Base-by-base conservation (phyloP, 2,888 invertebrate genomes). In the Ceriagrion tenellum region DNA sequence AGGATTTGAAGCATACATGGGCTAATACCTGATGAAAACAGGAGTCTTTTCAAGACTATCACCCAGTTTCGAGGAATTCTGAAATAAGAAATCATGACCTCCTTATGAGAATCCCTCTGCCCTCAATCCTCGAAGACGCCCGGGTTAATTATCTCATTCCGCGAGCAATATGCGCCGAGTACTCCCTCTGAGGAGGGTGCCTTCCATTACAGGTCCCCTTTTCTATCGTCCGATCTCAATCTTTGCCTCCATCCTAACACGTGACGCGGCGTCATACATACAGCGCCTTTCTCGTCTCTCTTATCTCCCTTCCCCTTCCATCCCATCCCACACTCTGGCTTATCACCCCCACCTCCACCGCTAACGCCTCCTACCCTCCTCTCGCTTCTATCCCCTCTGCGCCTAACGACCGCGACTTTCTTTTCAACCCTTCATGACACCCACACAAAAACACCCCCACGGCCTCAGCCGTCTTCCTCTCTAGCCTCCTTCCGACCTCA, bases 331-430 rank as follows among this genome's bases (percentile, higher is more conserved):
- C 81, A 35, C 81, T 69, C 13, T 12, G n/a, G 10, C 81, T 81
- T 81, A 81, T 81, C 81, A 18, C 30, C 30, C 81, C 30, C 30
- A 18, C 81, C 35, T 35, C 16, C 81, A 30, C 35, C 59, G 0
- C 59, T 12, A 16, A 56, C 56, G 56, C 56, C 56, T 12, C 56
- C 56, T 56, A 56, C 12, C 18, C 59, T 12, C 59, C 2, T 16
- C 59, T 16, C 59, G 6, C 69, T n/a, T 26, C 69, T 69, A n/a
- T 23, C 69, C 69, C 16, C 69, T 26, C 12, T n/a, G n/a, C 69
- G 26, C 69, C 69, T 69, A 69, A 69, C 81, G 81, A 81, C 81
- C 81, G 81, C 81, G 81, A 81, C 81, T 81, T 35, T 81, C 81
- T 35, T 81, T 81, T 81, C 81, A 81, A n/a, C 18, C 30, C 81